These are phyloP conservation scores for Myiotriccus ornatus DNA, from an alignment of 2,797 vertebrate genomes.

Conservation along the genomic window DNA sequence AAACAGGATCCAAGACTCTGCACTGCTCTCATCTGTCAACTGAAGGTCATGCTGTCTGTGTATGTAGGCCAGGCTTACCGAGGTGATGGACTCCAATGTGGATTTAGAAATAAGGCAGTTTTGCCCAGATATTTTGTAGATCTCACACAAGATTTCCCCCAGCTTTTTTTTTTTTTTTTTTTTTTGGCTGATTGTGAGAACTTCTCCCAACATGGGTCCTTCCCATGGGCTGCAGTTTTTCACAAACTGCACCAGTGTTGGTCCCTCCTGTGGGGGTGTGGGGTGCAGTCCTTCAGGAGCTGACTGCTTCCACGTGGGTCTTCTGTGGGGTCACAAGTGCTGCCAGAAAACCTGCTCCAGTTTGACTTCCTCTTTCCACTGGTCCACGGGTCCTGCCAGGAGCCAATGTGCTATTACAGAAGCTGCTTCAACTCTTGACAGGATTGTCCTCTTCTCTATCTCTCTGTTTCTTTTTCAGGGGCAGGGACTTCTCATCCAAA, in stretches of 20 bases:
- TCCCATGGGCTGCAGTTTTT: background rate
- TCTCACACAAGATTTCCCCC: background rate
- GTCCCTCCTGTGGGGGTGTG: background rate
- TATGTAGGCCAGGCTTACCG: background rate
- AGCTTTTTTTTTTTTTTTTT: background rate
- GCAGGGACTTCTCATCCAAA: background rate
- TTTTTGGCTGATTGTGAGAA: background rate
- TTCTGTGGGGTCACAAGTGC: background rate
- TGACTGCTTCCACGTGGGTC: background rate
- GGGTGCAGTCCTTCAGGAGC: background rate
- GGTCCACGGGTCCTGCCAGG: background rate
- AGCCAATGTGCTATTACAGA: background rate
- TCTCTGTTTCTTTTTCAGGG: background rate
- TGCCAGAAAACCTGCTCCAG: background rate
- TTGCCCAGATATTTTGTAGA: background rate
- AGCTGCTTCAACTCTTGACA: background rate
- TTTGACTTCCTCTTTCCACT: background rate
- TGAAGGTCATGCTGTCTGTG: background rate
- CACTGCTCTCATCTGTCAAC: background rate
- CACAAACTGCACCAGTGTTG: no score
- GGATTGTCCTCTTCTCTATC: background rate
- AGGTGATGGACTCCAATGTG: background rate
- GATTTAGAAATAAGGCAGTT: background rate
- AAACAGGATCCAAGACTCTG: background rate
- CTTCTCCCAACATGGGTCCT: background rate